phyloP scores from a whole-genome alignment of 2,888 invertebrate genomes.

The Acanthosepion esculentum region DNA sequence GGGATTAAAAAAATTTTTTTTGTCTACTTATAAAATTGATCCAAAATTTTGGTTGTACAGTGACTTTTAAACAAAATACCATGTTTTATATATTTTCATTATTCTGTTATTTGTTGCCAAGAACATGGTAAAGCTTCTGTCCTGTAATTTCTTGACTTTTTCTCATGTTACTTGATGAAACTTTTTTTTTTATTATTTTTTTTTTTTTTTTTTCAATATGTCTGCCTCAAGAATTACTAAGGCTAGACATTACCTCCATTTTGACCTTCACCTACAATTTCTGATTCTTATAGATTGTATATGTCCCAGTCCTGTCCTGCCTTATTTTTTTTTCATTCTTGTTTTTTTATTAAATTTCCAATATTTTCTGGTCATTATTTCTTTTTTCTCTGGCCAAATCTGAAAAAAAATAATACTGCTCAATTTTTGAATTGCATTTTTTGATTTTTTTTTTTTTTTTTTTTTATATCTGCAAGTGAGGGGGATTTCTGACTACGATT shows the following conservation, averaged over 20 bases:
- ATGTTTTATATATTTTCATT: slow-evolving; percentile 33
- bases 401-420: neutral
- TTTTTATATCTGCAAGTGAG: neutral
- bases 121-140: slow-evolving; percentile 33
- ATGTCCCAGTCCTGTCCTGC: neutral
- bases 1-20: neutral
- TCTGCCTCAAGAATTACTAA: neutral
- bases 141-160: neutral
- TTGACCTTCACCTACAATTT: neutral
- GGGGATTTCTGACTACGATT: neutral
- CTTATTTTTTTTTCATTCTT: neutral
- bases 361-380: neutral
- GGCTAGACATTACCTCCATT: neutral
- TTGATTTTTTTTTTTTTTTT: neutral
- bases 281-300: neutral
- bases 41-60: neutral
- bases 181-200: neutral
- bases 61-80: neutral
- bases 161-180: neutral
- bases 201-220: neutral
- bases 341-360: neutral
- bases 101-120: neutral
- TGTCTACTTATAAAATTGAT: slow-evolving; percentile 16
- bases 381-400: neutral
- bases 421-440: neutral